These are phyloP conservation scores for Turritopsis rubra DNA, from an alignment of 30 jellyfish, hydroid and myxozoan species.

Conservation along the genomic window DNA sequence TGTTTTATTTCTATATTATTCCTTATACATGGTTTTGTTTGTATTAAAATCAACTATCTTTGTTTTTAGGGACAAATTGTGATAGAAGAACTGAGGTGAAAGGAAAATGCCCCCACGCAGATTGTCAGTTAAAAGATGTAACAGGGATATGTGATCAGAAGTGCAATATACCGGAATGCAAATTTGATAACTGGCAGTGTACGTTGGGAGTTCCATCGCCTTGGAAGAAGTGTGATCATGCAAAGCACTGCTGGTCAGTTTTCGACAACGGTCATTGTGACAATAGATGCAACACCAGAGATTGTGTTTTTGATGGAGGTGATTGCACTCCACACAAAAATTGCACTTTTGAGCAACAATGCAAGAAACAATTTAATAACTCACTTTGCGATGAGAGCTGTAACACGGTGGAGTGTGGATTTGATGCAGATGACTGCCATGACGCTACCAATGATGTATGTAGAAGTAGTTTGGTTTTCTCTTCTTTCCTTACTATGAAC, in stretches of 20 bases:
- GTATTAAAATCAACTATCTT: no score
- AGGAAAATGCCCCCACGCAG: no score
- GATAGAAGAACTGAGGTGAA: no score
- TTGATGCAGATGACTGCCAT: slow-evolving; percentile 55
- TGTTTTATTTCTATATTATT: no score
- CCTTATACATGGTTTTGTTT: no score
- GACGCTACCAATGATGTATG: not conserved
- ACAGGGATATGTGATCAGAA: slow-evolving; percentile 30
- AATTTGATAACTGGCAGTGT: slow-evolving; percentile 80
- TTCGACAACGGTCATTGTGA: slow-evolving; percentile 67
- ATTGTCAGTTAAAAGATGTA: no score
- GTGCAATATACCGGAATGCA: slow-evolving; percentile 68
- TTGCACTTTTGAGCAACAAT: slow-evolving; percentile 17
- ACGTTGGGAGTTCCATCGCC: slow-evolving; percentile 62
- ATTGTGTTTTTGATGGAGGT: slow-evolving; percentile 63
- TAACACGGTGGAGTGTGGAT: slow-evolving; percentile 66
- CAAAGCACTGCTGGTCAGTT: slow-evolving; percentile 52
- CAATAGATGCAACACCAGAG: slow-evolving; percentile 58
- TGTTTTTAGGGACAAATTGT: no score
- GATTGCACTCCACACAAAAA: slow-evolving; percentile 47
- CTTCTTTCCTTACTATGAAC: not conserved
- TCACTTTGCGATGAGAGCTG: slow-evolving; percentile 55
- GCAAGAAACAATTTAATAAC: slow-evolving; percentile 53
- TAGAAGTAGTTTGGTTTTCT: not conserved
- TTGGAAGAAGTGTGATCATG: slow-evolving; percentile 75